Percentiles rank a stretch among this genome's conserved stretches.
Evolutionary conservation across 2,797 vertebrate genomes (phyloP).

Genomic region (Sebastes diploproa): DNA sequence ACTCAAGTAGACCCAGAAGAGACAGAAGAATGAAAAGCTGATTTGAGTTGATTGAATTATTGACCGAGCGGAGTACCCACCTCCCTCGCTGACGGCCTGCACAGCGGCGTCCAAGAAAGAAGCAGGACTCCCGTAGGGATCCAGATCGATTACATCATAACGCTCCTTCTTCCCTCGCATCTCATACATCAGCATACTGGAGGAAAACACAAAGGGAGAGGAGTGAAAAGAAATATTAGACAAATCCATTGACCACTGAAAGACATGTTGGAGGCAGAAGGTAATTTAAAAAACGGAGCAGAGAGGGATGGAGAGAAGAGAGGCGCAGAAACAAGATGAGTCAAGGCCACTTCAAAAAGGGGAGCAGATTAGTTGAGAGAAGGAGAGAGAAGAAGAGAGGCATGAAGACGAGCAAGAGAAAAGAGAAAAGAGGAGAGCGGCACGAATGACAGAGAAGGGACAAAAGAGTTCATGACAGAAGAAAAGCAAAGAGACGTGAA

Average conservation of each 20-base stretch:
- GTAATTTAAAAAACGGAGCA: neutral
- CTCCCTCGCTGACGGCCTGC: conserved; percentile 91
- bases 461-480: neutral
- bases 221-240: neutral
- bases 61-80: conserved; percentile 65
- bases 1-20: neutral
- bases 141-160: conserved; percentile 93
- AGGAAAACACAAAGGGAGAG: neutral
- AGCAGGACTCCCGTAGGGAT: conserved; percentile 92
- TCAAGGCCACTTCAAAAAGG: neutral
- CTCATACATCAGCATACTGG: conserved; percentile 91
- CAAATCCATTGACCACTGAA: neutral
- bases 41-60: neutral
- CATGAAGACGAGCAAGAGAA: neutral
- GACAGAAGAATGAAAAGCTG: neutral
- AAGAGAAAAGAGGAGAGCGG: neutral
- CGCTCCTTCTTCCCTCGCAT: conserved; percentile 80
- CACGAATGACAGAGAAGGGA: neutral
- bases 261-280: neutral
- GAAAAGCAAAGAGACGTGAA: neutral
- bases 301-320: neutral
- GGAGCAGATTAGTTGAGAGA: neutral
- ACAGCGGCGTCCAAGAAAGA: conserved; percentile 90
- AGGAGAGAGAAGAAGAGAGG: neutral
- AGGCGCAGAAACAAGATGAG: neutral